Evolutionary conservation across 1,140 invertebrate genomes (phyloP), one percentile per base, ranked within the genome.

Genomic region (Trissolcus basalis): DNA sequence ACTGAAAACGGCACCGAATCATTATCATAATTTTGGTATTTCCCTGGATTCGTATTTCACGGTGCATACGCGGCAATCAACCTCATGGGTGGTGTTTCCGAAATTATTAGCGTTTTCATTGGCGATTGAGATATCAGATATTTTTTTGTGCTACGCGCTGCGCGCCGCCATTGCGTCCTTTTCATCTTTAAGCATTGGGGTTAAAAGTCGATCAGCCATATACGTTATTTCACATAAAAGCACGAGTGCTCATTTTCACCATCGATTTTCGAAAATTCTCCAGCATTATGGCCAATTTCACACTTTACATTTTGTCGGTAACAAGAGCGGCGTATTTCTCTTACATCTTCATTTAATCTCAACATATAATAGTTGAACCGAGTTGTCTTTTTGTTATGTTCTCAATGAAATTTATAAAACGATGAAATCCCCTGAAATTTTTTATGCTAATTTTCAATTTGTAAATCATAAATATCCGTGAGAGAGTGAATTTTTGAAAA

Each of bases 1-100:
- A 87, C 86, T 87, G 85, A 87, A 87, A 86, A 85, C 81, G 60
- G 78, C 77, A 80, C 71, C 49, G 81, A 87, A 86, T 87, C 85
- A 87, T 87, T 87, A 86, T 87, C 83, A 84, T 87, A 88, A 86
- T 87, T 86, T 86, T 80, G 82, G 83, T 80, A 81, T 86, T 86
- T 85, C 78, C 80, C 78, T 53, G 61, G 64, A 78, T 83, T 85
- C 79, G 81, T 81, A 79, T 83, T 83, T 81, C 75, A 75, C 78
- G 72, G 70, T 63, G 72, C 76, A 79, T 75, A 77, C 65, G 19
- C 19, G 81, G 81, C 84, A 86, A 87, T 87, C 83, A 85, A 82
- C 81, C 67, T 80, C 83, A 85, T 85, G 84, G 84, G 81, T 86
- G 83, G 85, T 83, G 83, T 82, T 79, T 48, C 79, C 78, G n/a